Evolutionary conservation across 2,113 vertebrate species (phyloP).

Genomic region (Chlorodrepanis virens): DNA sequence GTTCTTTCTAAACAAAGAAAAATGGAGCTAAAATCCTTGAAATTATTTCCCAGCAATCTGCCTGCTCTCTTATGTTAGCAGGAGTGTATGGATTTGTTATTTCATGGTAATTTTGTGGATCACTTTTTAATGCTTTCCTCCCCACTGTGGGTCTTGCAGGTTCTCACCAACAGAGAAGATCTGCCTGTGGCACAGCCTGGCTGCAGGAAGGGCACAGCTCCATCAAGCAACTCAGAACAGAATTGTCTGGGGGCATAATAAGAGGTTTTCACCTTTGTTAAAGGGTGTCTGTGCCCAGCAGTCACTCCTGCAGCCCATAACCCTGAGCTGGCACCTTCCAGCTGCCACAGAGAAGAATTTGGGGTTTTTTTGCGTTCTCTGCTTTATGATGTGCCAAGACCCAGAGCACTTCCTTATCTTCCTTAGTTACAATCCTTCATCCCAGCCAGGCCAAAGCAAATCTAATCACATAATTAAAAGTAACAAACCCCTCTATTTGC

Average conservation of each 20-base stretch:
- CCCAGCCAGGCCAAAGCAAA: background rate
- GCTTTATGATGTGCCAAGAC: background rate
- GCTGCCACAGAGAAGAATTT: background rate
- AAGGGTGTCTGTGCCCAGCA: background rate
- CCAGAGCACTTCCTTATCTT: background rate
- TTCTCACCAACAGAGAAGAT: background rate
- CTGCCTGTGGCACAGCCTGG: background rate
- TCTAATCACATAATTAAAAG: background rate
- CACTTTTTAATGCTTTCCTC: background rate
- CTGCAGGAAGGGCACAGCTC: background rate
- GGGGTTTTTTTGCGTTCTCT: background rate
- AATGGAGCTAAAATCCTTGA: background rate
- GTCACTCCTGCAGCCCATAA: background rate
- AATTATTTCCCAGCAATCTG: background rate
- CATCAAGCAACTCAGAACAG: background rate
- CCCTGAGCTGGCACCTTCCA: background rate
- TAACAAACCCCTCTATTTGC: background rate
- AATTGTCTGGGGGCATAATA: background rate
- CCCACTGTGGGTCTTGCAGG: background rate
- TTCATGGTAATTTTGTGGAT: background rate
- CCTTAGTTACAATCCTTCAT: background rate
- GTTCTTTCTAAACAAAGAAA: background rate
- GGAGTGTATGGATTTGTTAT: background rate
- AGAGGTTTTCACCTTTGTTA: background rate
- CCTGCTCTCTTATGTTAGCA: background rate